phyloP scores from a whole-genome alignment of 2,888 invertebrate species.

The Melinopterus prodromus region DNA sequence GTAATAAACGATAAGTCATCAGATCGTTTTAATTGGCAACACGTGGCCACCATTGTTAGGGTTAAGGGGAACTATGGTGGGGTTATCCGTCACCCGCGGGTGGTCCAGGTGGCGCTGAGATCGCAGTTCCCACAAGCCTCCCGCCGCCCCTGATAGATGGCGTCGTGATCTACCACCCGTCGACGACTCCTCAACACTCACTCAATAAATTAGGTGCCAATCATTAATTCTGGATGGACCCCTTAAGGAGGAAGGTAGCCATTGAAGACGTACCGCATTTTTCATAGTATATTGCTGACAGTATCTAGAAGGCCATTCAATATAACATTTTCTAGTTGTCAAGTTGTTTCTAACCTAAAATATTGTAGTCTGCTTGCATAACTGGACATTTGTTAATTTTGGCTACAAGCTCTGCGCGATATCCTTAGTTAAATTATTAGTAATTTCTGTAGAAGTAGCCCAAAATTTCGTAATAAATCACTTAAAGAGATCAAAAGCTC shows the following conservation, averaged over 20 bases:
- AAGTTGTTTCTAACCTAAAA: too few relatives aligned
- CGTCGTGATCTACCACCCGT: conserved; percentile 57
- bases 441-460: background rate
- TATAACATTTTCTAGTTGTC: too few relatives aligned
- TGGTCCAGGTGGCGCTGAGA: conserved; percentile 57
- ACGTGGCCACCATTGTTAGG: conserved; percentile 48
- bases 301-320: too few relatives aligned
- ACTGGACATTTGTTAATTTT: too few relatives aligned
- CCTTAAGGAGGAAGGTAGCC: background rate
- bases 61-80: conserved; percentile 53
- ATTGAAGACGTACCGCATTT: conserved; percentile 27
- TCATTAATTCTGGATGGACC: conserved; percentile 37
- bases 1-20: conserved; percentile 41
- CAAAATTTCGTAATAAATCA: conserved; percentile 8
- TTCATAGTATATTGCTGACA: conserved; percentile 9
- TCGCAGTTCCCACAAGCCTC: conserved; percentile 54
- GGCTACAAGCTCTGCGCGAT: too few relatives aligned
- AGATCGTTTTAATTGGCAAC: conserved; percentile 48
- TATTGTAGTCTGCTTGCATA: too few relatives aligned
- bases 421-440: background rate
- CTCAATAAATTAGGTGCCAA: conserved; percentile 49
- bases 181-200: conserved; percentile 51
- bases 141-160: conserved; percentile 55
- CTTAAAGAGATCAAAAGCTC: conserved; percentile 17
- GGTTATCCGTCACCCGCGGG: conserved; percentile 46